A percentile compares a stretch with the other conserved stretches of the same genome.
Evolutionary conservation across 2,797 vertebrate genomes (phyloP).

Genomic region (Tapirus indicus): DNA sequence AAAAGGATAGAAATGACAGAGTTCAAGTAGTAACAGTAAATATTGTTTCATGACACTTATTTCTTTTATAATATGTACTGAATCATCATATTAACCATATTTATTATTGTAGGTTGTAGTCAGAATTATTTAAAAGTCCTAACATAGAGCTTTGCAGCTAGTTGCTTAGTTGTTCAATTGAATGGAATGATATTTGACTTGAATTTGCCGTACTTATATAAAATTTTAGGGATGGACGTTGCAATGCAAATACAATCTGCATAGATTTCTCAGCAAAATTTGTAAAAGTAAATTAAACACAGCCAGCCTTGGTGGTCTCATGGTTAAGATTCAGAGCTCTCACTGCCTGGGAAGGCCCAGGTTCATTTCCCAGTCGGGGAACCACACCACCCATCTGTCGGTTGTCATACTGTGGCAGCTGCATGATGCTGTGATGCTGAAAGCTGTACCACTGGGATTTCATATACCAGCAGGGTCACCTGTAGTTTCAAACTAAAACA

Average conservation of each 20-base stretch:
- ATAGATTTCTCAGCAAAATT: not conserved
- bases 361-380: too few species aligned
- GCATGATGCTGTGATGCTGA: too few species aligned
- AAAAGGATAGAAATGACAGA: not conserved
- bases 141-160: not conserved
- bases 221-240: not conserved
- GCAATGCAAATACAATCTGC: not conserved
- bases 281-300: not conserved
- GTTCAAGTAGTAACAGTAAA: not conserved
- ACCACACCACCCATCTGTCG: too few species aligned
- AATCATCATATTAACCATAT: not conserved
- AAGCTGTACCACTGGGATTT: too few species aligned
- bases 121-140: slow-evolving; percentile 22
- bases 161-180: not conserved
- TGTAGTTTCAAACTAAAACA: too few species aligned
- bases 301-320: too few species aligned
- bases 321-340: too few species aligned
- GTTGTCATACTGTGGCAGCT: too few species aligned
- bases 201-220: not conserved
- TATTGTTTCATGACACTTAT: not conserved
- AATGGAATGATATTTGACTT: not conserved
- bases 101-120: not conserved
- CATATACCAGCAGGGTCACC: too few species aligned
- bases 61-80: not conserved
- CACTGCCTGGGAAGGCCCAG: too few species aligned